Evolutionary conservation across 1,140 invertebrate genomes (phyloP).

Genomic region (Rhyacophila brunnea): DNA sequence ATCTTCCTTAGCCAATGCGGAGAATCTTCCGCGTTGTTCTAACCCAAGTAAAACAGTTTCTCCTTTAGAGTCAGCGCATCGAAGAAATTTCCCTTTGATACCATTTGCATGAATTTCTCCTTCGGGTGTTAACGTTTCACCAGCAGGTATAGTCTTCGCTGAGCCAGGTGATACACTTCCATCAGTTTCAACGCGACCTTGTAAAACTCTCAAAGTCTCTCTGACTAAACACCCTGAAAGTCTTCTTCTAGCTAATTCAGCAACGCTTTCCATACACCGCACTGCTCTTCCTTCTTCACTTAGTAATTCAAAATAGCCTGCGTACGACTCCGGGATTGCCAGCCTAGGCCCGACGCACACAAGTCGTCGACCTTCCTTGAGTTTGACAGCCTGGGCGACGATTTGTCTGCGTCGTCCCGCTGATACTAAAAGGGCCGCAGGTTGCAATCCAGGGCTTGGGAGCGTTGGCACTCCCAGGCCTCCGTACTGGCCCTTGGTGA

Average conservation of each 20-base stretch:
- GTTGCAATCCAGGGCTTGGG: conserved; percentile 78
- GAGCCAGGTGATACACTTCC: conserved; percentile 70
- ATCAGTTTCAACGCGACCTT: conserved; percentile 65
- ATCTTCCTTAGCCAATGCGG: conserved; percentile 83
- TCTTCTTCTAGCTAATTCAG: conserved; percentile 73
- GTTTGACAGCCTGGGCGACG: conserved; percentile 85
- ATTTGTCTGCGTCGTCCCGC: conserved; percentile 82
- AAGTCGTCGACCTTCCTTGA: conserved; percentile 78
- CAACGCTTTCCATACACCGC: conserved; percentile 83
- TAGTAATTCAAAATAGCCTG: conserved; percentile 90
- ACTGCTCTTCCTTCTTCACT: conserved; percentile 90
- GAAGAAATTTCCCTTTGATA: conserved; percentile 72
- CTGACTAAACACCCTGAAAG: conserved; percentile 81
- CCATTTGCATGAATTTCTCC: conserved; percentile 66
- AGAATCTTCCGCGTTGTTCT: conserved; percentile 87
- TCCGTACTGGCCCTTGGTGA: conserved; percentile 89
- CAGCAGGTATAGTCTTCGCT: conserved; percentile 67
- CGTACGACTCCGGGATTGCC: conserved; percentile 85
- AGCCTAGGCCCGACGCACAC: conserved; percentile 78
- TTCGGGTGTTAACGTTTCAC: conserved; percentile 76
- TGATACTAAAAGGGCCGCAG: conserved; percentile 79
- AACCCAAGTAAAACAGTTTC: conserved; percentile 79
- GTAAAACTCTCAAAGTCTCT: conserved; percentile 80
- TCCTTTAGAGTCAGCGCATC: conserved; percentile 81
- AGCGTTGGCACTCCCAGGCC: conserved; percentile 82